Conservation (phyloP, 2,113 vertebrate species). For the Fregetta grallaria region DNA sequence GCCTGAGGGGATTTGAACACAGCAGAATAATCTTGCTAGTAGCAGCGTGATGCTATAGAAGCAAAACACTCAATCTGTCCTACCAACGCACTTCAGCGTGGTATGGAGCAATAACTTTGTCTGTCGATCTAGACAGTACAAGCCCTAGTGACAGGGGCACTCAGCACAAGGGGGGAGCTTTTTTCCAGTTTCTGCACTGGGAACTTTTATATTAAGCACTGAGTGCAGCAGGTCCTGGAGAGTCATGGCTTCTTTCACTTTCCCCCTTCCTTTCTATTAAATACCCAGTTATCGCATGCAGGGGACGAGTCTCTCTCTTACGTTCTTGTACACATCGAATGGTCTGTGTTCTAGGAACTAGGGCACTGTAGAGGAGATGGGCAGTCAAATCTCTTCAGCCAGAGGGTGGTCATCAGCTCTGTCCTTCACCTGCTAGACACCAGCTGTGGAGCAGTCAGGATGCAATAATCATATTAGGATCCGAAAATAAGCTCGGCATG, state of each 20-base stretch:
- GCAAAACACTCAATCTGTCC: neutral
- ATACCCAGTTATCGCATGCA: neutral
- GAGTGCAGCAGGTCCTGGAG: neutral
- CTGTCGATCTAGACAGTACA: neutral
- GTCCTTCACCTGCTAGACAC: neutral
- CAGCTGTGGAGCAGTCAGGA: neutral
- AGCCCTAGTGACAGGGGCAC: neutral
- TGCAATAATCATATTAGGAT: neutral
- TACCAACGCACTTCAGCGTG: rapidly evolving
- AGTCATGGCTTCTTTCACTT: rapidly evolving
- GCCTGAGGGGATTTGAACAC: neutral
- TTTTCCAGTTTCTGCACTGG: neutral
- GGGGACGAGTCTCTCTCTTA: neutral
- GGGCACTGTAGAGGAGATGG: neutral
- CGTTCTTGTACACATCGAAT: rapidly evolving
- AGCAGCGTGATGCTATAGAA: neutral
- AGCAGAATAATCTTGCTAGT: neutral
- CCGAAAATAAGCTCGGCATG: neutral
- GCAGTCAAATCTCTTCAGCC: neutral
- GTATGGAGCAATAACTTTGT: neutral
- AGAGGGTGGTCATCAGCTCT: neutral
- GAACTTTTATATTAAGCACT: neutral
- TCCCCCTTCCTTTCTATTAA: neutral
- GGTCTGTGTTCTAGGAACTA: neutral
- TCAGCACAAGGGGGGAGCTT: neutral